phyloP scores from a whole-genome alignment of 1,140 invertebrate genomes.

The Brachystomella parvula region DNA sequence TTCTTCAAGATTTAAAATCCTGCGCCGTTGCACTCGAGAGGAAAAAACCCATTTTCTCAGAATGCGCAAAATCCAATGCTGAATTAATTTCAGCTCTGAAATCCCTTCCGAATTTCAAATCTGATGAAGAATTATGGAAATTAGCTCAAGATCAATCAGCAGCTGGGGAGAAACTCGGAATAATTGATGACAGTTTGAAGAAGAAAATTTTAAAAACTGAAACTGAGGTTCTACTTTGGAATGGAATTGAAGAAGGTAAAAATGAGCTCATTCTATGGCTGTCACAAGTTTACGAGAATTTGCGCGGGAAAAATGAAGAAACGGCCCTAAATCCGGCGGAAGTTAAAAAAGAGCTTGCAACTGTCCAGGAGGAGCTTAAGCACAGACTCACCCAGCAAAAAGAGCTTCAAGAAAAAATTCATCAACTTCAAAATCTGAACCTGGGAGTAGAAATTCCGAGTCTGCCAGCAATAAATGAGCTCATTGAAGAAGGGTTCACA shows the following conservation, averaged over 20 bases:
- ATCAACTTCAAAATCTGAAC: constrained; percentile 71
- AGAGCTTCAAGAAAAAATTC: constrained; percentile 66
- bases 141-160: neutral
- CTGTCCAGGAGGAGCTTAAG: constrained; percentile 78
- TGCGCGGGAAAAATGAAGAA: constrained; percentile 56
- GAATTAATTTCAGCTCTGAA: neutral
- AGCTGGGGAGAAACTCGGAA: neutral
- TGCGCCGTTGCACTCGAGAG: constrained; percentile 63
- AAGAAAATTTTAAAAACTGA: constrained; percentile 54
- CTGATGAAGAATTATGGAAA: neutral
- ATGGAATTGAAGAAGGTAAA: constrained; percentile 77
- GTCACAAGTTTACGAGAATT: constrained; percentile 62
- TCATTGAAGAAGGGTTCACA: constrained; percentile 69
- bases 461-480: constrained; percentile 57
- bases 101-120: neutral
- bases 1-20: constrained; percentile 64
- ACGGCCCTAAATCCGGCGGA: constrained; percentile 71
- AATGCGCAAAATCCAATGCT: constrained; percentile 35
- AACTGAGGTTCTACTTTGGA: constrained; percentile 81
- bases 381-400: constrained; percentile 64
- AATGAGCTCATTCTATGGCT: constrained; percentile 76
- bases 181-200: constrained; percentile 12
- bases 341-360: constrained; percentile 63
- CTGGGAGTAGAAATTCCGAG: constrained; percentile 58
- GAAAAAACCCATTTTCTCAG: constrained; percentile 63